Base-by-base conservation (phyloP, 1,140 invertebrate genomes). In the Portunus trituberculatus region DNA sequence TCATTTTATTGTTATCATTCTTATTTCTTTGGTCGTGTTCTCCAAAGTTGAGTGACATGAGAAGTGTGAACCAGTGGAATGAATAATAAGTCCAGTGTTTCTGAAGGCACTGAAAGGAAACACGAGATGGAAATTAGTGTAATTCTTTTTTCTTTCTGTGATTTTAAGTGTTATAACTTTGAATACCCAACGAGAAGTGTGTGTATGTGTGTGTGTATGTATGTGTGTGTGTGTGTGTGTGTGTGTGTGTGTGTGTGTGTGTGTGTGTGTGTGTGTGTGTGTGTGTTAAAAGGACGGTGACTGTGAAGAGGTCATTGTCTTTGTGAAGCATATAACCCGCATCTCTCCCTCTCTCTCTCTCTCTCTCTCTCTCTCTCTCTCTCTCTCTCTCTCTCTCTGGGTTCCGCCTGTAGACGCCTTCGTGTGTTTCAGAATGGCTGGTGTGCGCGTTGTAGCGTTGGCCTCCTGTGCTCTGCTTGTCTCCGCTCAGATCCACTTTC, bases 241-340 rank as follows among this genome's bases (percentile, higher is more conserved):
- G 59, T 76, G 59, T 76, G 59, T 76, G 59, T 76, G 59, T 76
- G 59, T 76, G 59, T 76, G 67, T 76, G 67, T 76, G 67, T 76
- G 67, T 76, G 67, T 76, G 67, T 76, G 67, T 76, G 67, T 76
- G 67, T 76, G 67, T 76, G 67, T 76, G 67, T 76, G 67, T 76
- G 25, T 76, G 67, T 76, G 67, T 76, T 12, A 20, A 20, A n/a
- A n/a, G 67, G 67, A n/a, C 12, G 67, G 20, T 25, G 67, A 76
- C 67, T 76, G 67, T 25, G 20, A 1, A n/a, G 20, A 76, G 67
- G 6, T 76, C 67, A n/a, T 76, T 76, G 67, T 76, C 67, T 76
- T 76, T n/a, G 4, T 20, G 12, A n/a, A n/a, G 20, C 67, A 76
- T 20, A 25, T 20, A 25, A n/a, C 67, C 67, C 67, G 67, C 67